Evolutionary conservation across 2,888 invertebrate species (phyloP).

Genomic region (Neoscelio sp.): DNA sequence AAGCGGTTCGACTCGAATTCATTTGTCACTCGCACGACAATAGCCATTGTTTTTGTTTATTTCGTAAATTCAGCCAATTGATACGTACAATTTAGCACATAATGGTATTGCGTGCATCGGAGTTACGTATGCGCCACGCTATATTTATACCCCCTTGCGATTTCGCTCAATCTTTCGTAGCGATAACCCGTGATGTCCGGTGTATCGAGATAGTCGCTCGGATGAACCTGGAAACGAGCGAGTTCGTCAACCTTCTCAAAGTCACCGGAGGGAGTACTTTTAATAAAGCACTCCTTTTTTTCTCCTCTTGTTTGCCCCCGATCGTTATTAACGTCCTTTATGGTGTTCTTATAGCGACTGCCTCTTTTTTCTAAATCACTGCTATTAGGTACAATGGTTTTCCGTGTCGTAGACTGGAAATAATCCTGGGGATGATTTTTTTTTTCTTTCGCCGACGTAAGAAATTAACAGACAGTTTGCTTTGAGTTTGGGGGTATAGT

Average conservation of each 20-base stretch:
- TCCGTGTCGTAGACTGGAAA: no score
- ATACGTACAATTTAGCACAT: slow-evolving; percentile 39
- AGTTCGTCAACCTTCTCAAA: slow-evolving; percentile 40
- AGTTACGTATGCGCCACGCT: slow-evolving; percentile 44
- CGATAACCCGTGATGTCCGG: slow-evolving; percentile 59
- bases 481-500: no score
- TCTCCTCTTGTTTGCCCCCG: neutral
- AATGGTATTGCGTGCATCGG: slow-evolving; percentile 48
- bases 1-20: slow-evolving; percentile 11
- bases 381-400: no score
- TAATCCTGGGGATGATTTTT: no score
- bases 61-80: slow-evolving; percentile 50
- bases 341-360: slow-evolving; percentile 25
- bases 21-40: slow-evolving; percentile 48
- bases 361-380: slow-evolving; percentile 38
- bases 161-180: slow-evolving; percentile 49
- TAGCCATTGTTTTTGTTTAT: slow-evolving; percentile 49
- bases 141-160: slow-evolving; percentile 59
- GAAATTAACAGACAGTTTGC: no score
- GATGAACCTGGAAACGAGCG: slow-evolving; percentile 51
- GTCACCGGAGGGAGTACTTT: slow-evolving; percentile 8
- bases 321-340: slow-evolving; percentile 9
- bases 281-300: slow-evolving; percentile 4
- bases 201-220: slow-evolving; percentile 44
- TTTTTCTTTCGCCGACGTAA: no score